A percentile compares a stretch with the other conserved stretches of the same genome.
These are phyloP conservation scores for Phyllotreta cruciferae DNA, from an alignment of 2,888 invertebrate genomes.

Conservation along the genomic window DNA sequence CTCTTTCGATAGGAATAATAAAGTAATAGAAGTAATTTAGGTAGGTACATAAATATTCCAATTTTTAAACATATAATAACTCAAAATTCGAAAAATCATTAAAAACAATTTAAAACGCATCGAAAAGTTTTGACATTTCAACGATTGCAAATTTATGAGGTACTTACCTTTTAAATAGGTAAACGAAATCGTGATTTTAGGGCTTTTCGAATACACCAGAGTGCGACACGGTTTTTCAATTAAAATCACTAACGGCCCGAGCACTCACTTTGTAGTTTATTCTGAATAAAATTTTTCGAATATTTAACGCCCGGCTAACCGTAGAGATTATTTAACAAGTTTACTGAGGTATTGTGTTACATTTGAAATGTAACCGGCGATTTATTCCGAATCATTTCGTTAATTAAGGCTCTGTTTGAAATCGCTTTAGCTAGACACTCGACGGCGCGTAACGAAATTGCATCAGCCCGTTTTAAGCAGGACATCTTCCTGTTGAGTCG, in stretches of 20 bases:
- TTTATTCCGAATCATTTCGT: slow-evolving; percentile 14
- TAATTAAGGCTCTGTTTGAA: slow-evolving; percentile 4
- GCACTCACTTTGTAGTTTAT: slow-evolving; percentile 41
- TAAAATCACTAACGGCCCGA: slow-evolving; percentile 39
- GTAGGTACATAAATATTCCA: no score
- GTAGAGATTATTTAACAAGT: slow-evolving; percentile 34
- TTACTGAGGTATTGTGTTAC: slow-evolving; percentile 32
- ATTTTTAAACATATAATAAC: no score
- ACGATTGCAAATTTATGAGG: slow-evolving; percentile 22
- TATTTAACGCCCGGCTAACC: slow-evolving; percentile 17
- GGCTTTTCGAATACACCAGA: slow-evolving; percentile 29
- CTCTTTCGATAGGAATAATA: no score
- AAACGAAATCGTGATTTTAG: slow-evolving; percentile 28
- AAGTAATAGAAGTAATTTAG: no score
- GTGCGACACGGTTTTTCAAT: slow-evolving; percentile 42
- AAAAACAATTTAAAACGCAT: slow-evolving; percentile 3
- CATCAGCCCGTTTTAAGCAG: no score
- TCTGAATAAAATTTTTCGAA: slow-evolving; percentile 37
- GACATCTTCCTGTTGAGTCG: no score
- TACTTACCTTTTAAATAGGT: slow-evolving; percentile 19
- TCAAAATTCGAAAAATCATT: slow-evolving; percentile 9
- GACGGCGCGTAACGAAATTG: no score
- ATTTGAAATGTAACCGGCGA: slow-evolving; percentile 19
- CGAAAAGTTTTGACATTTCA: slow-evolving; percentile 16
- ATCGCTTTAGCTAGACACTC: not conserved